phyloP scores from a whole-genome alignment of 2,113 vertebrate species.

The Corynorhinus townsendii region DNA sequence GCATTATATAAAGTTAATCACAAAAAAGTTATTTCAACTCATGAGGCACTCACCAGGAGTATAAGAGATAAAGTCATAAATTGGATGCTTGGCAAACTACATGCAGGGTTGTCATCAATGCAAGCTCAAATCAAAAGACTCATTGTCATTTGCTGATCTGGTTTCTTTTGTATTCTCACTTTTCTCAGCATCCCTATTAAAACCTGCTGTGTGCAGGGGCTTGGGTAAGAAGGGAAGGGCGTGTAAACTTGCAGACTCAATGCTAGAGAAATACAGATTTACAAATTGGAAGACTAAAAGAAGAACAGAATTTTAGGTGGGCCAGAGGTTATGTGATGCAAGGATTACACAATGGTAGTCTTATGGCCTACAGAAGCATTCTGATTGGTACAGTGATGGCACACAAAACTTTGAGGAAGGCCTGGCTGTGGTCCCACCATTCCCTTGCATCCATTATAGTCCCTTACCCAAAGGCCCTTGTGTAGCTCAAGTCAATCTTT shows the following conservation, averaged over 20 bases:
- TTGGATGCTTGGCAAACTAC: background rate
- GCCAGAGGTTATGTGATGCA: background rate
- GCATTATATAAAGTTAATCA: constrained; percentile 18
- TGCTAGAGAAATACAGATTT: background rate
- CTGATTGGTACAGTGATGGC: background rate
- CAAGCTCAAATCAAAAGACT: constrained; percentile 11
- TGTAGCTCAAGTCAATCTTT: background rate
- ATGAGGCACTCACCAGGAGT: background rate
- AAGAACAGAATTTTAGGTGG: background rate
- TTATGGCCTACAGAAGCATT: background rate
- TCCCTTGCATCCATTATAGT: background rate
- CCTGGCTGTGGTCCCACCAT: background rate
- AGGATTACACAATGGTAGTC: background rate
- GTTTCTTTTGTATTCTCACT: background rate
- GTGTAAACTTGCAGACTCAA: background rate
- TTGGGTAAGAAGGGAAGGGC: background rate
- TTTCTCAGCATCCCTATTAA: background rate
- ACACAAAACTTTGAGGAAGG: background rate
- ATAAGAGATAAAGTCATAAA: background rate
- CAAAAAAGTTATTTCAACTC: background rate
- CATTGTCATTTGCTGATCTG: background rate
- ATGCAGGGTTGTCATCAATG: background rate
- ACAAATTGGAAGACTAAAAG: background rate
- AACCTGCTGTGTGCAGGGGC: background rate
- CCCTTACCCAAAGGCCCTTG: background rate